Evolutionary conservation across 2,888 invertebrate species (phyloP).

Genomic region (Coleophora flavipennella): DNA sequence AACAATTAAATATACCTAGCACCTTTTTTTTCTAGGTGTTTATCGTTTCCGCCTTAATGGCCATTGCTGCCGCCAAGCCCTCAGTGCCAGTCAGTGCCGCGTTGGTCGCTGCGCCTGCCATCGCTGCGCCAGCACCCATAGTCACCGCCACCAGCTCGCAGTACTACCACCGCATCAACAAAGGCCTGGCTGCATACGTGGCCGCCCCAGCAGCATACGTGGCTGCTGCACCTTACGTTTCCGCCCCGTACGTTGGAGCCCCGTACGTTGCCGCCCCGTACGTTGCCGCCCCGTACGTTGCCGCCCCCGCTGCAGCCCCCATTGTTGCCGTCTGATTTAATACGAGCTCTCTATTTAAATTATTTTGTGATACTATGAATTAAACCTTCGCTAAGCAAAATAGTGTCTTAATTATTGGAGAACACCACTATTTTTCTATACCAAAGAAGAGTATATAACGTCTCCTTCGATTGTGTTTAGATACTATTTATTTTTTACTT

Average conservation of each 20-base stretch:
- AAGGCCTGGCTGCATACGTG: conserved; percentile 58
- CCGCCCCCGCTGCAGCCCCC: conserved; percentile 17
- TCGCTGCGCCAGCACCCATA: conserved; percentile 57
- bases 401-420: too few relatives aligned
- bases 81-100: conserved; percentile 31
- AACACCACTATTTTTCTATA: too few relatives aligned
- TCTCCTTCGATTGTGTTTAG: too few relatives aligned
- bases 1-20: too few relatives aligned
- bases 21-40: conserved; percentile 40
- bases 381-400: conserved; percentile 8
- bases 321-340: conserved; percentile 26
- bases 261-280: conserved; percentile 31
- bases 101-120: conserved; percentile 30
- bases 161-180: conserved; percentile 77
- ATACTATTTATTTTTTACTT: too few relatives aligned
- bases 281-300: conserved; percentile 19
- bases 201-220: conserved; percentile 53
- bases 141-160: conserved; percentile 80
- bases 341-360: conserved; percentile 4
- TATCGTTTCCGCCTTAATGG: conserved; percentile 46
- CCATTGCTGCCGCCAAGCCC: conserved; percentile 50
- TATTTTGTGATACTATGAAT: conserved; percentile 30
- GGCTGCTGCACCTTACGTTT: conserved; percentile 32
- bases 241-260: conserved; percentile 31
- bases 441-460: too few relatives aligned